phyloP scores from a whole-genome alignment of 2,888 invertebrate genomes.

The Cheilosia scutellata region DNA sequence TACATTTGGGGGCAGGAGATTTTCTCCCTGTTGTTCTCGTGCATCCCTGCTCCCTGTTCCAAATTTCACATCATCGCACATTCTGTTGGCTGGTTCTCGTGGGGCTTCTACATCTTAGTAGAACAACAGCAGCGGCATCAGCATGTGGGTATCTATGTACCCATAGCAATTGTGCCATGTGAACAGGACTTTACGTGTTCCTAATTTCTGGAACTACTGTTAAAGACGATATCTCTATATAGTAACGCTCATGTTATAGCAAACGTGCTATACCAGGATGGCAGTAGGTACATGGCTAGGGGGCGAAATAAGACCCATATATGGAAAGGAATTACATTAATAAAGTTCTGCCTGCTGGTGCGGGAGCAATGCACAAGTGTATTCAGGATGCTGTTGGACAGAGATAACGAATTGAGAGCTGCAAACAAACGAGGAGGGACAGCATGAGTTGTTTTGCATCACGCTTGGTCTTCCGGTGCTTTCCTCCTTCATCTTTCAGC shows the following conservation, averaged over 20 bases:
- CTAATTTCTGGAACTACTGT: slow-evolving; percentile 74
- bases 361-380: slow-evolving; percentile 70
- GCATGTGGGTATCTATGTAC: slow-evolving; percentile 60
- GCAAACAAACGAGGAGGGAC: slow-evolving; percentile 30
- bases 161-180: slow-evolving; percentile 64
- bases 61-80: slow-evolving; percentile 61
- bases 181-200: slow-evolving; percentile 74
- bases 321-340: slow-evolving; percentile 76
- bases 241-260: slow-evolving; percentile 37
- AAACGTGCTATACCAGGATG: slow-evolving; percentile 41
- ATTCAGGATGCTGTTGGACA: slow-evolving; percentile 52
- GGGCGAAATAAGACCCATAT: slow-evolving; percentile 75
- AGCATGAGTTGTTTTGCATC: slow-evolving; percentile 68
- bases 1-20: slow-evolving; percentile 54
- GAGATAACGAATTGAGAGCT: slow-evolving; percentile 37
- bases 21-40: slow-evolving; percentile 29
- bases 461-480: slow-evolving; percentile 69
- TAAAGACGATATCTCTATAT: slow-evolving; percentile 64
- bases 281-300: slow-evolving; percentile 70
- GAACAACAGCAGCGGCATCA: slow-evolving; percentile 50
- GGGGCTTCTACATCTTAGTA: slow-evolving; percentile 68
- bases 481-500: slow-evolving; percentile 37
- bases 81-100: slow-evolving; percentile 62
- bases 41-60: slow-evolving; percentile 33
- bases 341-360: slow-evolving; percentile 72